These are phyloP conservation scores for Plutomurus gul DNA, from an alignment of 1,140 invertebrate species.

Conservation along the genomic window DNA sequence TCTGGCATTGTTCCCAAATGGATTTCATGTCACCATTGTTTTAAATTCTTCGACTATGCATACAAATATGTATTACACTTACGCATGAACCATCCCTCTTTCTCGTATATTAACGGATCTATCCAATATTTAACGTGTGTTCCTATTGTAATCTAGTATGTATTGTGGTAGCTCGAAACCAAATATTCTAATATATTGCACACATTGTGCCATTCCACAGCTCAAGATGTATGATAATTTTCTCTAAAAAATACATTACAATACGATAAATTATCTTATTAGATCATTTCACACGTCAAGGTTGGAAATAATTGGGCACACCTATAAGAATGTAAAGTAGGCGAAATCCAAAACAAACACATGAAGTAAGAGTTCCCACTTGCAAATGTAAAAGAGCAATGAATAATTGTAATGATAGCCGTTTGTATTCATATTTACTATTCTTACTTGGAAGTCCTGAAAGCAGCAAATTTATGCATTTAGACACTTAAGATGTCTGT, in stretches of 20 bases:
- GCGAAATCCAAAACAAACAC: background rate
- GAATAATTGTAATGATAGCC: background rate
- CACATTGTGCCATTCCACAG: no score
- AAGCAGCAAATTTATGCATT: background rate
- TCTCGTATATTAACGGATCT: no score
- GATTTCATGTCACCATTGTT: slow-evolving; percentile 51
- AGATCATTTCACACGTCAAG: background rate
- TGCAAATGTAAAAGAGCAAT: background rate
- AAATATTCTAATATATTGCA: no score
- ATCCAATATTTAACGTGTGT: no score
- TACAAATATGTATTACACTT: no score
- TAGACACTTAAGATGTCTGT: no score
- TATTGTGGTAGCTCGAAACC: no score
- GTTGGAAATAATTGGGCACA: background rate
- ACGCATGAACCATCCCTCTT: no score
- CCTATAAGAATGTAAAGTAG: background rate
- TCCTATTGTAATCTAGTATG: no score
- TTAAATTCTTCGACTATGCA: slow-evolving; percentile 41
- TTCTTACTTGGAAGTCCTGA: background rate
- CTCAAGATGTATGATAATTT: no score
- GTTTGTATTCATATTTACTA: background rate
- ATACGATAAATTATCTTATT: background rate
- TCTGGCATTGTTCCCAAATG: slow-evolving; percentile 51
- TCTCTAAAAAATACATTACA: no score
- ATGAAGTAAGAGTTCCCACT: background rate